Evolutionary conservation across 2,113 vertebrate species (phyloP).

Genomic region (Alethe diademata): DNA sequence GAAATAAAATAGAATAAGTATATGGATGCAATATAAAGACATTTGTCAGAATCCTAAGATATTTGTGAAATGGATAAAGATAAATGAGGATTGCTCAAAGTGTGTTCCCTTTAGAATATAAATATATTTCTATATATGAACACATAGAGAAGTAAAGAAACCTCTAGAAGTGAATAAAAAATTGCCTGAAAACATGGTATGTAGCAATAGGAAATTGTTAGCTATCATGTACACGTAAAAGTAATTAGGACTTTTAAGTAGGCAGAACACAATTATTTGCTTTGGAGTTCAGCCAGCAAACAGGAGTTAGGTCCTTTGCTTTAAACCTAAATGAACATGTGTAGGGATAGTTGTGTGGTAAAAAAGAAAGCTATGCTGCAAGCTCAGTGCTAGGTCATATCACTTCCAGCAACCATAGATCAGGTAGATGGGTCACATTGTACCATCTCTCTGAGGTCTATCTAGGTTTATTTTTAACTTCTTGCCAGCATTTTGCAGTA

Average conservation of each 20-base stretch:
- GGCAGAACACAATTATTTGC: not conserved
- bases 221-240: not conserved
- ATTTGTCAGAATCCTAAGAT: not conserved
- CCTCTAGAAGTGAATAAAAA: not conserved
- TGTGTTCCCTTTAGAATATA: not conserved
- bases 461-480: not conserved
- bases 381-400: not conserved
- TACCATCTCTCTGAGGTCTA: not conserved
- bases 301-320: not conserved
- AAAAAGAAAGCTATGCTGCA: not conserved
- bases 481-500: not conserved
- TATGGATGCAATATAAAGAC: not conserved
- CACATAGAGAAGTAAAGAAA: not conserved
- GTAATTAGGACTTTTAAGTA: not conserved
- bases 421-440: not conserved
- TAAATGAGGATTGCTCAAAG: fast-evolving
- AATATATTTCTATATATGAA: not conserved
- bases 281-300: not conserved
- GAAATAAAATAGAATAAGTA: not conserved
- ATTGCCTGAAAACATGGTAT: not conserved
- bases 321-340: not conserved
- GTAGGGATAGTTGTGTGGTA: not conserved
- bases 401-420: not conserved
- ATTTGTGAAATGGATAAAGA: not conserved
- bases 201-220: not conserved